phyloP scores from a whole-genome alignment of 2,113 vertebrate genomes.

The Accipiter virgatus region DNA sequence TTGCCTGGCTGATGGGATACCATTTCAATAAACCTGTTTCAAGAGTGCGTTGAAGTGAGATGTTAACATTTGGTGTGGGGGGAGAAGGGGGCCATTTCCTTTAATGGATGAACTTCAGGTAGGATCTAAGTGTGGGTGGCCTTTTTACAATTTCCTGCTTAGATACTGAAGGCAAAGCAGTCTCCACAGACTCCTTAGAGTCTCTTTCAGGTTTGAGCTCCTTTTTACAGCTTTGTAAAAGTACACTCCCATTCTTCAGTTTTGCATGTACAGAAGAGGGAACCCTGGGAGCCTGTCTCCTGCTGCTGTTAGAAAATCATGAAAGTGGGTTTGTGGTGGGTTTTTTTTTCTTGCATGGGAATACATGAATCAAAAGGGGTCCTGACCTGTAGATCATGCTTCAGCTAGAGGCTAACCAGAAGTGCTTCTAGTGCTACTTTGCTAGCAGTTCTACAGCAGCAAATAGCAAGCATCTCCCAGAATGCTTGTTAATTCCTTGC shows the following conservation, averaged over 20 bases:
- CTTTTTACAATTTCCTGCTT: not conserved
- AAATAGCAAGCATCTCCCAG: not conserved
- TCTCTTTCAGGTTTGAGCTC: not conserved
- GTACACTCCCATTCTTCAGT: not conserved
- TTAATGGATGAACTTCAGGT: not conserved
- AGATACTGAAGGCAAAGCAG: not conserved
- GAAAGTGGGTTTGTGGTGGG: not conserved
- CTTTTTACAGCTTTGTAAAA: not conserved
- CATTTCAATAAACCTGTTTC: not conserved
- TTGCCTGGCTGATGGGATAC: not conserved
- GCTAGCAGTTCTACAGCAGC: not conserved
- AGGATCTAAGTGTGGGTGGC: not conserved
- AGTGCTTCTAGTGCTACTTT: too few relatives aligned
- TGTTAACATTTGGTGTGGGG: accelerated
- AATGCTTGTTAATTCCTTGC: too few relatives aligned
- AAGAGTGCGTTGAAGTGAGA: not conserved
- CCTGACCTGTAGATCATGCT: not conserved
- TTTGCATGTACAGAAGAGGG: not conserved
- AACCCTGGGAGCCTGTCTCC: not conserved
- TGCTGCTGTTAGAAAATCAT: not conserved
- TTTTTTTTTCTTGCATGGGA: not conserved
- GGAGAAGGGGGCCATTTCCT: not conserved
- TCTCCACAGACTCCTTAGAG: not conserved
- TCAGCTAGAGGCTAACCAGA: not conserved
- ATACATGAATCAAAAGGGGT: not conserved